These are phyloP conservation scores for Cephus runcator DNA, from an alignment of 2,888 invertebrate species.

Conservation along the genomic window DNA sequence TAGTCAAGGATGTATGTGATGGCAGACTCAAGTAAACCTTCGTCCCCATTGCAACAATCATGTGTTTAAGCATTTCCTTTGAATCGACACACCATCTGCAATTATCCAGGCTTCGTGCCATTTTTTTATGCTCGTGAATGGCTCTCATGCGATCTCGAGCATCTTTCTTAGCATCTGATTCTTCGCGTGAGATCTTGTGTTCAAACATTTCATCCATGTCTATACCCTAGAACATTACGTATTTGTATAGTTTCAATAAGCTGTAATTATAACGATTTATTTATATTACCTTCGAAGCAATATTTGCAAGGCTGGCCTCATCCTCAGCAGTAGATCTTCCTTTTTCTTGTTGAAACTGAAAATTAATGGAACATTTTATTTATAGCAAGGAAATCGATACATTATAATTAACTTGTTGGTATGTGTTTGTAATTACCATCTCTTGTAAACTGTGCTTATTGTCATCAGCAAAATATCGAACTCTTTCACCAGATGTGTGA, in stretches of 20 bases:
- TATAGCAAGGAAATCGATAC: not conserved
- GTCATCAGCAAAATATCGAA: constrained; percentile 89
- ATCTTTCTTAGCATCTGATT: constrained; percentile 72
- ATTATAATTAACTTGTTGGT: not conserved
- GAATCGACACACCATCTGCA: constrained; percentile 89
- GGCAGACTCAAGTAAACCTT: constrained; percentile 90
- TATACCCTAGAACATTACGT: constrained; percentile 40
- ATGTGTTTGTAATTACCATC: constrained; percentile 71
- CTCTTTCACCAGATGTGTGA: constrained; percentile 75
- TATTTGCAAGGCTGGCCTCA: constrained; percentile 81
- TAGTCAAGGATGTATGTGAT: constrained; percentile 80
- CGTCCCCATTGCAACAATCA: constrained; percentile 83
- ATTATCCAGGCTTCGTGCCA: constrained; percentile 78
- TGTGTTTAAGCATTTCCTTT: constrained; percentile 81
- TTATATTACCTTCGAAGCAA: constrained; percentile 70
- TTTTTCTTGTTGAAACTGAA: constrained; percentile 83
- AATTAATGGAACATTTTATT: constrained; percentile 32
- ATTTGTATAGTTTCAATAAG: not conserved
- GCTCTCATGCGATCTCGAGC: constrained; percentile 74
- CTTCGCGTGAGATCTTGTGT: constrained; percentile 78
- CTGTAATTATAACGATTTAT: not conserved
- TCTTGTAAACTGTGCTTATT: constrained; percentile 86
- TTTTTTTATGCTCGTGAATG: constrained; percentile 78
- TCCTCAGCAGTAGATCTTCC: constrained; percentile 82
- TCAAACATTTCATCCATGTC: constrained; percentile 89